Percentiles rank a stretch among this genome's conserved stretches.
phyloP scores from a whole-genome alignment of 1,140 invertebrate genomes.

The Tetramorium simillimum region DNA sequence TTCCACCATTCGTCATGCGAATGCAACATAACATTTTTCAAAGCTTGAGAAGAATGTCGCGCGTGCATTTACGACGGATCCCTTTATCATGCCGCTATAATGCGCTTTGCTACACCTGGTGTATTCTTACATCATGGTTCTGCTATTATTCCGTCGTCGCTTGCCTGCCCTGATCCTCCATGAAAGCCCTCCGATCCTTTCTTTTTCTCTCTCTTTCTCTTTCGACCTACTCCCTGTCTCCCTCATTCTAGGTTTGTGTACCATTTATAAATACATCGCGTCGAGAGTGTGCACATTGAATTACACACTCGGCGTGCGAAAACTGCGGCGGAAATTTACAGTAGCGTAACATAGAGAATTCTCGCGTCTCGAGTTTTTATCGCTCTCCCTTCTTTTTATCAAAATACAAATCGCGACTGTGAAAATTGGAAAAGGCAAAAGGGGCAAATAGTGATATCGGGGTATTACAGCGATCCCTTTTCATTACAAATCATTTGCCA shows the following conservation, averaged over 20 bases:
- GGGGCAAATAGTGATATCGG: neutral
- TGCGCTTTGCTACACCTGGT: slow-evolving; percentile 50
- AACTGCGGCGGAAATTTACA: slow-evolving; percentile 1
- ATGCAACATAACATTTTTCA: slow-evolving; percentile 42
- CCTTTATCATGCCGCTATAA: slow-evolving; percentile 53
- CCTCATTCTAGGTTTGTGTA: slow-evolving; percentile 38
- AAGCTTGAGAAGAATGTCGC: slow-evolving; percentile 34
- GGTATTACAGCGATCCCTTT: neutral
- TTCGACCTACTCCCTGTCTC: slow-evolving; percentile 2
- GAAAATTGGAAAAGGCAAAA: neutral
- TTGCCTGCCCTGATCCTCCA: slow-evolving; percentile 35
- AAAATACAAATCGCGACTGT: neutral
- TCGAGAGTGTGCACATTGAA: slow-evolving; percentile 33
- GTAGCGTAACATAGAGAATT: neutral
- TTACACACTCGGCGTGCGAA: slow-evolving; percentile 11
- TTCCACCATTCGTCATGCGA: slow-evolving; percentile 1
- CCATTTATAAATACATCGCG: slow-evolving; percentile 37
- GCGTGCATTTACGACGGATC: slow-evolving; percentile 45
- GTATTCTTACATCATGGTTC: slow-evolving; percentile 52
- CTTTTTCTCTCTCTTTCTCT: slow-evolving; percentile 14
- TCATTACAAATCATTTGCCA: neutral
- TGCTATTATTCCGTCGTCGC: slow-evolving; percentile 52
- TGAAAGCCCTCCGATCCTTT: slow-evolving; percentile 26
- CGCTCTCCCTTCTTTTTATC: neutral
- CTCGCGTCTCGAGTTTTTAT: neutral